Base-by-base conservation (phyloP, 1,140 invertebrate species). In the Sycophaga agraensis region DNA sequence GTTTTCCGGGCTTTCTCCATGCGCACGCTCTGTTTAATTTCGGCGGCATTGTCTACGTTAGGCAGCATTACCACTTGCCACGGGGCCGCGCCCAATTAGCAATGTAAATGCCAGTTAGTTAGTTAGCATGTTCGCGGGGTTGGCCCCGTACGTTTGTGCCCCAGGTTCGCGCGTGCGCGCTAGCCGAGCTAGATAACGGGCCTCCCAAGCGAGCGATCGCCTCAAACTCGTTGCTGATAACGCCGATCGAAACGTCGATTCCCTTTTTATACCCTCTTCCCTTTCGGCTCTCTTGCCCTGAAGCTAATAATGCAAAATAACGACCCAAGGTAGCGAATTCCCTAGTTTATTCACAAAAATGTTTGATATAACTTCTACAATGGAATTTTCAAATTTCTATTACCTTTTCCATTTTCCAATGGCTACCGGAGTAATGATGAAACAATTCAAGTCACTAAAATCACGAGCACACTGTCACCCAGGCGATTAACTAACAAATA, bases 71-170 rank as follows among this genome's bases (percentile, higher is more conserved):
- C 73, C 46, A 73, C 65, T 76, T 31, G 45, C 45, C 67, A 66
- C 70, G 70, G 72, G 74, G 65, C 66, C 67, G 67, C 66, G 72
- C n/a, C n/a, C 75, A 79, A 81, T 81, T 80, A 80, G 77, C 78
- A 79, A 79, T 80, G 77, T 77, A 80, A 81, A 81, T 81, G 72
- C 68, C 21, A 71, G 76, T 79, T 78, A 76, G 75, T 79, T 78
- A 75, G 73, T 75, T 74, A 72, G 78, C 75, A 70, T 79, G 75
- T 76, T 77, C 68, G 72, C 56, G 72, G 72, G 71, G 69, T 66
- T 66, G 66, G n/a, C 0, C 6, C 39, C 17, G 17, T 24, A 24
- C 21, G 42, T 45, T 8, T 48, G n/a, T 50, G n/a, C 16, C n/a
- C n/a, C n/a, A n/a, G n/a, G n/a, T n/a, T 22, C 11, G 7, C 7